Evolutionary conservation across 2,797 vertebrate genomes (phyloP), one percentile per base, ranked within the genome.

Genomic region (Neostethus bicornis): DNA sequence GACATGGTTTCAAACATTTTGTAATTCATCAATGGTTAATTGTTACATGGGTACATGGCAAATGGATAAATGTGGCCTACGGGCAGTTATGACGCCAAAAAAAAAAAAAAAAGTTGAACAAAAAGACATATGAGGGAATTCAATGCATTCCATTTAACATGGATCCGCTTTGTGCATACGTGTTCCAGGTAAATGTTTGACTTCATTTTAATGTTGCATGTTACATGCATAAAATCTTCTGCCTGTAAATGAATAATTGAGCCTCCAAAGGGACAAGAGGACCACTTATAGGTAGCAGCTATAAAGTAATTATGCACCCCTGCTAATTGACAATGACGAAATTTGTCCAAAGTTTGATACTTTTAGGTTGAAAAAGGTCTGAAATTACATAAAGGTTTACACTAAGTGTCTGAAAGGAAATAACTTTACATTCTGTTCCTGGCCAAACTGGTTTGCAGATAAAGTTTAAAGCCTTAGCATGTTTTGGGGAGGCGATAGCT

Each of bases 51-150:
- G 13, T 28, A 71, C 14, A 69, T 66, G 61, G 31, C 2, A 59
- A 51, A 72, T 44, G 71, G 20, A 70, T 19, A 74, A 51, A 66
- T 28, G 52, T 55, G 59, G 29, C 38, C 47, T 44, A 51, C 34
- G 68, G 34, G 45, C 46, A 51, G 48, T 55, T 56, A 72, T 66
- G 50, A 41, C 60, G 23, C 29, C 48, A 71, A 60, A 73, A 16
- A 42, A 76, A 61, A 50, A 48, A 71, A 60, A 73, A 16, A 42
- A 76, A 61, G 50, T 70, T 53, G 46, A 57, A 67, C 42, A 51
- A 28, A 57, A 70, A 45, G 56, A 59, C n/a, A n/a, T 20, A 61
- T 70, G 44, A 57, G 38, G 48, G 24, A 12, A 63, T 35, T 60
- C 63, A 38, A 50, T 46, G 49, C 31, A 38, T 21, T n/a, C n/a